Evolutionary conservation across 35 echinoderm and acorn worm genomes (phyloP), one percentile per base, ranked within the genome.

Genomic region (Apostichopus parvimensis): DNA sequence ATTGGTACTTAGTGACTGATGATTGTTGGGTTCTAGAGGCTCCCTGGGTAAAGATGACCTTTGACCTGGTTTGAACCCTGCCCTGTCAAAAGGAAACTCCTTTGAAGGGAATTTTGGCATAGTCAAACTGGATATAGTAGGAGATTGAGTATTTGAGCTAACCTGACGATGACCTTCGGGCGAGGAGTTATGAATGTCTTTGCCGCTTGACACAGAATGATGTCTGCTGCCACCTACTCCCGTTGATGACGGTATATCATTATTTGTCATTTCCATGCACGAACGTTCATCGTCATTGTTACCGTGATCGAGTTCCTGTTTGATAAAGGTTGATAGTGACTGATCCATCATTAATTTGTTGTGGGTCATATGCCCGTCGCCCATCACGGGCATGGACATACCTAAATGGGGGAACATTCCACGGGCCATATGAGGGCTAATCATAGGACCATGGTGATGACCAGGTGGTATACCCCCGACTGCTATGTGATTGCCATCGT

Each of bases 251-350:
- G 93, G 90, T 77, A 94, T 94, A 77, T 94, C 93, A 57, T 71
- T 71, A 90, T 91, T 91, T 28, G 89, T 5, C 89, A 91, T 94
- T 85, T 96, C 95, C 18, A 91, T 91, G 62, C 54, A 96, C 18
- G 92, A 86, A 79, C 83, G 92, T 28, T 94, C 93, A 34, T 91
- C 93, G 4, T 96, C 95, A 53, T 73, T 90, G 53, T 88, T 80
- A 53, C 94, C 88, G 14, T 96, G 95, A 23, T 96, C 95, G 11
- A 96, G 90, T 89, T 96, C 95, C 85, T 96, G 95, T 68, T 96
- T 96, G 89, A 96, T 96, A 57, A 96, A 94, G 59, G 93, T 96
- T 28, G 95, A 96, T 68, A 96, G 94, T 28, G 95, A 96, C 82
- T 94, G 93, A 18, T 90, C 91, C 54, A 91, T 92, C 90, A 94